Base-by-base conservation (phyloP, 2,888 invertebrate genomes). In the Hirtodrosophila confusa region DNA sequence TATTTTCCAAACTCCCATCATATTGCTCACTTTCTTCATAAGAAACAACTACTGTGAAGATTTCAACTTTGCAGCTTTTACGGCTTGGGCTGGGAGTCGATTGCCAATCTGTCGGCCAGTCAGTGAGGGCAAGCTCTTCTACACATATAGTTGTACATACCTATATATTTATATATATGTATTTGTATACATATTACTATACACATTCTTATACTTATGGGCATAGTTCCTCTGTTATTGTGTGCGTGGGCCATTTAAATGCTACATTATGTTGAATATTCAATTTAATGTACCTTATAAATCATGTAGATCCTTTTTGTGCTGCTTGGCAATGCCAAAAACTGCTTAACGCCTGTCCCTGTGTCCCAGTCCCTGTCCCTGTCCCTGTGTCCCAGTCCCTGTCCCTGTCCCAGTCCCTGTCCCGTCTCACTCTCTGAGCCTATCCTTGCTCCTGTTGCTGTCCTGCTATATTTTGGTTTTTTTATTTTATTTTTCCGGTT, bases 241-340 rank as follows among this genome's bases (percentile, higher is more conserved):
- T 75, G 63, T 75, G 73, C 69, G 63, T 69, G 77, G 75, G 75
- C 77, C 79, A 82, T 85, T 85, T 82, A 82, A 82, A 82, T 82
- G 80, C 83, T 72, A 82, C 82, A 82, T 82, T 85, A 82, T 82
- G 86, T 82, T 82, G 86, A 85, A 82, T 85, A 82, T 82, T 82
- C 82, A 82, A 82, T 82, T 83, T 83, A 83, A 86, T 83, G 82
- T 86, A 70, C 66, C 82, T 83, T 83, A 86, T 83, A 86, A 82
- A 82, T 82, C 82, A 86, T 82, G 75, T 75, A 86, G 86, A 80
- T 70, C 69, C 75, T 72, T 74, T 69, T 69, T 65, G 62, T 57
- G 35, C 33, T 60, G 53, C 65, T 53, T 61, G 47, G 40, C 48
- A 53, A 35, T 35, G 40, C 43, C 51, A 24, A 41, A 36, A 31